phyloP scores from a whole-genome alignment of 2,113 vertebrate genomes.

The Stictonetta naevosa region DNA sequence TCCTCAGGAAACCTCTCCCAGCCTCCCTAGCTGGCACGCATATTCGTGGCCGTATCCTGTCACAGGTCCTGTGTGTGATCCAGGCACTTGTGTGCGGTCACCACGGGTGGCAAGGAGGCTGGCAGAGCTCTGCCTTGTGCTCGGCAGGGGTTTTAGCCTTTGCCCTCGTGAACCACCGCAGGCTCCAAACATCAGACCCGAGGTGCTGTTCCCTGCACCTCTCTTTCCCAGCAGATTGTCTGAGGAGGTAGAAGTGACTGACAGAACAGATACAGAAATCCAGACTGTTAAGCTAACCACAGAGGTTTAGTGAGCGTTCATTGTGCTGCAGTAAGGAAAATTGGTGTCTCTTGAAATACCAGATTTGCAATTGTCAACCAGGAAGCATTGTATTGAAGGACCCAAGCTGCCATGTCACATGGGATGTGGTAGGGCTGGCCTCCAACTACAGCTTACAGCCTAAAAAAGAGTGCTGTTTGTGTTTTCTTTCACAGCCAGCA shows the following conservation, averaged over 20 bases:
- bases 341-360: background rate
- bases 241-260: accelerated
- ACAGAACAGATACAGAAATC: background rate
- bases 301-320: background rate
- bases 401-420: background rate
- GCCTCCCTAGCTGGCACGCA: background rate
- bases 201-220: background rate
- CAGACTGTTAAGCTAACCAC: background rate
- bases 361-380: background rate
- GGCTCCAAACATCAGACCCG: accelerated
- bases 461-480: background rate
- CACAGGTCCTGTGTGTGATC: background rate
- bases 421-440: background rate
- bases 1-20: constrained; percentile 50
- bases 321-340: background rate
- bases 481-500: background rate
- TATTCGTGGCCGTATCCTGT: background rate
- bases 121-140: background rate
- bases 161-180: accelerated
- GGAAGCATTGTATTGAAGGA: background rate
- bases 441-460: background rate
- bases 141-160: background rate
- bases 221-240: accelerated
- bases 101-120: accelerated
- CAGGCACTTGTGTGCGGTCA: accelerated